Percentiles rank a stretch among this genome's conserved stretches.
Evolutionary conservation across 2,113 vertebrate genomes (phyloP).

Genomic region (Eptatretus burgeri): DNA sequence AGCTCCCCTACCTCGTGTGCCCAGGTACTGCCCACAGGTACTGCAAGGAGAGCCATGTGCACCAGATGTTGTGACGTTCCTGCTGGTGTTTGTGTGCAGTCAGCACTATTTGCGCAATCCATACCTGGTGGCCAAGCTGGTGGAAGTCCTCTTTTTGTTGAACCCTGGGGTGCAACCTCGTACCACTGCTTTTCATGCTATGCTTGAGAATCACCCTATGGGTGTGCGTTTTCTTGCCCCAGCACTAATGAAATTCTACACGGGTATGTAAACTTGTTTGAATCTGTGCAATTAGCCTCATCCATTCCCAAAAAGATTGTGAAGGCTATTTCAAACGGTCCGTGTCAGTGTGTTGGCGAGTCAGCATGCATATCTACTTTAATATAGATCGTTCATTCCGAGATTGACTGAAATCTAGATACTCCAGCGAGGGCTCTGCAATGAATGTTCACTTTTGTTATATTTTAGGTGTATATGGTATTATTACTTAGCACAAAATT

Average conservation of each 20-base stretch:
- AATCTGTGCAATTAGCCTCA: no score
- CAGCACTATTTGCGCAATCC: conserved; percentile 97
- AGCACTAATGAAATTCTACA: conserved; percentile 99
- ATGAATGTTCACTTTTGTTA: no score
- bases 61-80: conserved; percentile 81
- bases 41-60: conserved; percentile 79
- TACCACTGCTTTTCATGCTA: conserved; percentile 85
- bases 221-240: conserved; percentile 69
- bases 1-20: neutral
- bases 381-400: no score
- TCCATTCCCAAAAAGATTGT: no score
- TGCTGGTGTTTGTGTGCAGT: conserved; percentile 89
- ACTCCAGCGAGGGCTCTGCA: no score
- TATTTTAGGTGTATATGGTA: no score
- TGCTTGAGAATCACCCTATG: conserved; percentile 88
- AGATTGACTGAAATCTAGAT: no score
- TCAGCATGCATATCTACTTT: no score
- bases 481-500: no score
- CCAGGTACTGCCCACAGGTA: conserved; percentile 85
- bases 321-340: no score
- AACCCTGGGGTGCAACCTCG: conserved; percentile 85
- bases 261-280: conserved; percentile 22
- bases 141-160: conserved; percentile 93
- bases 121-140: conserved; percentile 81
- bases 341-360: no score